Evolutionary conservation across 2,888 invertebrate species (phyloP), one percentile per base, ranked within the genome.

Genomic region (Hypomecis punctinalis): DNA sequence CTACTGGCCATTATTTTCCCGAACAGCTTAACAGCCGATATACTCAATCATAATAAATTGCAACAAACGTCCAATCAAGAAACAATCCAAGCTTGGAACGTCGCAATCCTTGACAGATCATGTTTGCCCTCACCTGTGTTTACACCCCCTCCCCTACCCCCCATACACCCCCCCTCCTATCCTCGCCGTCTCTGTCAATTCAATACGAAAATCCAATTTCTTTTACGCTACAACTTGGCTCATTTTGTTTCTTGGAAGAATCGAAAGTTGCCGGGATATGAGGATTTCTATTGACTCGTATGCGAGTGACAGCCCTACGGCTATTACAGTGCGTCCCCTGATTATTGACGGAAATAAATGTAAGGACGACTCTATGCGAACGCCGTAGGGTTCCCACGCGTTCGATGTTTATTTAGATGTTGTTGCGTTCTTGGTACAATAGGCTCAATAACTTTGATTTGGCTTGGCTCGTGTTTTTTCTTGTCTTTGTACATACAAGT

Each of bases 131-230:
- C 84, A 83, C 84, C 84, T 86, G 81, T 84, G 78, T 84, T 83
- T 84, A 76, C 80, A 70, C 72, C 68, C 72, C 71, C 71, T 63
- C 53, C 51, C 64, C 6, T 11, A 33, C 6, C 46, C 54, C 10
- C 78, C 66, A 71, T 63, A 71, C 70, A 69, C 65, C 62, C 73
- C 59, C 67, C 51, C 66, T 59, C 49, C 60, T 59, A 37, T 72
- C 63, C 63, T 47, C 61, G 69, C 75, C 75, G 33, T 23, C 76
- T 76, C 75, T 78, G 84, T 84, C 88, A 86, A 86, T 88, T 88
- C 88, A 87, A 89, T 88, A 86, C 86, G 76, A 85, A 79, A 90
- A 90, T 87, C 88, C 89, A 90, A 90, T 91, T 88, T 86, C 86
- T 89, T 89, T 86, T 81, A 84, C 85, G 84, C 83, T 85, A 85